These are phyloP conservation scores for Mungos mungo DNA, from an alignment of 2,113 vertebrate genomes.

Conservation along the genomic window DNA sequence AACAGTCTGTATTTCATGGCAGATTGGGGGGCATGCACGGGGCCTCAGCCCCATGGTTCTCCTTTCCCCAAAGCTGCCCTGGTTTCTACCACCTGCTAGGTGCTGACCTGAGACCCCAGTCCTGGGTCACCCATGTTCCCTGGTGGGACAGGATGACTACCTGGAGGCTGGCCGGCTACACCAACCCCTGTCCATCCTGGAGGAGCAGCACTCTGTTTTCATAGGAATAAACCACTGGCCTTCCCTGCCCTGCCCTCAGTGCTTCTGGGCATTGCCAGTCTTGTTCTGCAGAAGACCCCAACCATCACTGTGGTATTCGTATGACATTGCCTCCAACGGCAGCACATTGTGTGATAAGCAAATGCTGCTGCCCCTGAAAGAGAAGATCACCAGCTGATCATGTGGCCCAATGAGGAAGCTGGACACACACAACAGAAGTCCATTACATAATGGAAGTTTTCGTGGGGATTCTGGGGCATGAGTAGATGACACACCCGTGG, in stretches of 20 bases:
- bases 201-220: not conserved
- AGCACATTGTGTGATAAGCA: no score
- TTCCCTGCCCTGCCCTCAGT: not conserved
- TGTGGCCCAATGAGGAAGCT: not conserved
- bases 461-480: not conserved
- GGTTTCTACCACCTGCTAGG: not conserved
- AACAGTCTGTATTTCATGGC: rapidly evolving
- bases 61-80: not conserved
- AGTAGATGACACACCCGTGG: not conserved
- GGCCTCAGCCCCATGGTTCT: not conserved
- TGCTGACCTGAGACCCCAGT: not conserved
- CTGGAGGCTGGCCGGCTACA: not conserved
- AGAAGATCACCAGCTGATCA: not conserved
- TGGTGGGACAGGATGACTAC: rapidly evolving
- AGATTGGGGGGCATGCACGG: not conserved
- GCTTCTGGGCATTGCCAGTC: not conserved
- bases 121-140: rapidly evolving
- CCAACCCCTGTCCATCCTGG: rapidly evolving
- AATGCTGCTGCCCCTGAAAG: not conserved
- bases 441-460: not conserved
- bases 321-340: not conserved
- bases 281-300: not conserved
- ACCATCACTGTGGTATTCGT: not conserved
- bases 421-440: not conserved
- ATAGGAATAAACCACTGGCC: not conserved